Base-by-base conservation (phyloP, 2,888 invertebrate species). In the Pammene aurita region DNA sequence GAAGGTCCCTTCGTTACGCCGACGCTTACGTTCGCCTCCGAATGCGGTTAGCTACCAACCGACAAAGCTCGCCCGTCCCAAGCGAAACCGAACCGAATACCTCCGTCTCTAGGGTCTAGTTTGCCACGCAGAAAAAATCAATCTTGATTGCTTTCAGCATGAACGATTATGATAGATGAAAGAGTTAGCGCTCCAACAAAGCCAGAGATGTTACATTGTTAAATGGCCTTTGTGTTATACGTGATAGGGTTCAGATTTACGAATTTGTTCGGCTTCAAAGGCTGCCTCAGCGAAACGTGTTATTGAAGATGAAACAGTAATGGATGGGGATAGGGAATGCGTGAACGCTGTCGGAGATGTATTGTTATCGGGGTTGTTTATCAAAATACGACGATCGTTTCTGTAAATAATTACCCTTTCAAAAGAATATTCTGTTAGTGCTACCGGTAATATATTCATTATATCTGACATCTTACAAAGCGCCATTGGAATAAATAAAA, bases 111-210 rank as follows among this genome's bases (percentile, higher is more conserved):
- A 88, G 69, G 76, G 85, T 77, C 68, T 66, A 80, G 72, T 79
- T 77, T 85, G n/a, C 78, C 52, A n/a, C 72, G 78, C 13, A 62
- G 69, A 69, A 76, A 81, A 83, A 87, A 89, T 87, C 88, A 90
- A 92, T 92, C 92, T 91, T 92, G 92, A 92, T 92, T 91, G 92
- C 90, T 92, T 92, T 92, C 92, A 92, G 91, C 90, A 91, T 92
- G 92, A 92, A 92, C 92, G 92, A 92, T 92, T 92, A 92, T 92
- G 92, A 92, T 92, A 92, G 92, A 92, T 92, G 92, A 92, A 92
- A 92, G 92, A 92, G 92, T 92, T 92, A 92, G 92, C 92, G 91
- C 90, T 86, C 87, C 86, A 85, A 87, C 89, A 88, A 88, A 87
- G 85, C 83, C 80, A 82, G 75, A 72, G 75, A 73, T 73, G 77